Conservation (phyloP, 2,113 vertebrate genomes). For the Mormoops blainvillei region DNA sequence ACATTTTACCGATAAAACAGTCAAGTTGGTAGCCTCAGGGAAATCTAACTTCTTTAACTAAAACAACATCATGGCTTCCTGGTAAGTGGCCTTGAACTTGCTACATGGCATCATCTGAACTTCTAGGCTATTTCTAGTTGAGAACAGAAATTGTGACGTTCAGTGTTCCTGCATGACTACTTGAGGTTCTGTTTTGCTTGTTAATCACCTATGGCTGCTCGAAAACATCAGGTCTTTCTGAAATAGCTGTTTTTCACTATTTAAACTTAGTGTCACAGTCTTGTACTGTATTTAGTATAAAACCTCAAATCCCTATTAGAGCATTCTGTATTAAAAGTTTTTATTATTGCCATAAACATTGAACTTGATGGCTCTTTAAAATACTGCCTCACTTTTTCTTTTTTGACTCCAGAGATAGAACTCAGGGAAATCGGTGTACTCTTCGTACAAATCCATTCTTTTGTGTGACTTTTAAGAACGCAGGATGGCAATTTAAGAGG, state of each 20-base stretch:
- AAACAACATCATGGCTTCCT: not conserved
- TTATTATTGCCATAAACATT: slow-evolving; percentile 52
- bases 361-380: slow-evolving; percentile 54
- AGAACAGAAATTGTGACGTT: not conserved
- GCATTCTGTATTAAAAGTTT: slow-evolving; percentile 45
- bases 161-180: not conserved
- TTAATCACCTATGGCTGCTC: not conserved
- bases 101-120: not conserved
- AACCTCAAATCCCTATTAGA: slow-evolving; percentile 44
- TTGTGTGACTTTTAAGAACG: slow-evolving; percentile 55
- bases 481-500: slow-evolving; percentile 34
- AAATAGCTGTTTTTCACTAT: not conserved
- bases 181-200: not conserved
- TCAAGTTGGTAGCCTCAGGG: too few species aligned
- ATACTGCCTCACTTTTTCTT: not conserved
- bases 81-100: not conserved
- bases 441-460: slow-evolving; percentile 24
- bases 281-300: not conserved
- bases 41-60: not conserved
- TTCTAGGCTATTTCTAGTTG: not conserved
- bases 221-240: not conserved
- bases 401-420: not conserved
- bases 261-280: not conserved
- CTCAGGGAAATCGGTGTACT: not conserved
- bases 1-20: not conserved